Evolutionary conservation across 2,113 vertebrate species (phyloP).

Genomic region (Fulica atra): DNA sequence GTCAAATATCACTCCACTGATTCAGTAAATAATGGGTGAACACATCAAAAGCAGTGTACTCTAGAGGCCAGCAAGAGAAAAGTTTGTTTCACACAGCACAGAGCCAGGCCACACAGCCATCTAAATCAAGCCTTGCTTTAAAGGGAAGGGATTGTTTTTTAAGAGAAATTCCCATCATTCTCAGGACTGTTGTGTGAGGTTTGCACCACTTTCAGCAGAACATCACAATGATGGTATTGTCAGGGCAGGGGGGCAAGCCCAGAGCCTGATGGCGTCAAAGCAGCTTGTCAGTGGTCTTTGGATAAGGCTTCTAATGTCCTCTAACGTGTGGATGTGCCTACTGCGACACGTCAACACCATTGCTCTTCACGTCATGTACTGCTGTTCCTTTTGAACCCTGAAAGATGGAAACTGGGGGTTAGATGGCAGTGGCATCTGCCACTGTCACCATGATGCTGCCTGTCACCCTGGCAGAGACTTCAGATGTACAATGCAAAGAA

Average conservation of each 20-base stretch:
- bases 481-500: not conserved
- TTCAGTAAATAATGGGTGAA: not conserved
- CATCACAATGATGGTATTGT: not conserved
- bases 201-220: not conserved
- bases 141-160: not conserved
- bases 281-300: not conserved
- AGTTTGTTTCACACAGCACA: not conserved
- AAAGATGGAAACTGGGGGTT: not conserved
- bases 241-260: not conserved
- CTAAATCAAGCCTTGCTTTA: not conserved
- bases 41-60: not conserved
- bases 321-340: not conserved
- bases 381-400: accelerated
- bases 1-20: not conserved
- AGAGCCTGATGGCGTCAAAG: not conserved
- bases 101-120: not conserved
- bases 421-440: not conserved
- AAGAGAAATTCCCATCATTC: not conserved
- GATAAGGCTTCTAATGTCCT: not conserved
- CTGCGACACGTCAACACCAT: not conserved
- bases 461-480: not conserved
- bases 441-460: not conserved
- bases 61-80: not conserved
- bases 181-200: not conserved
- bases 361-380: not conserved